Evolutionary conservation across 2,888 invertebrate genomes (phyloP).

Genomic region (Tribolium freemani): DNA sequence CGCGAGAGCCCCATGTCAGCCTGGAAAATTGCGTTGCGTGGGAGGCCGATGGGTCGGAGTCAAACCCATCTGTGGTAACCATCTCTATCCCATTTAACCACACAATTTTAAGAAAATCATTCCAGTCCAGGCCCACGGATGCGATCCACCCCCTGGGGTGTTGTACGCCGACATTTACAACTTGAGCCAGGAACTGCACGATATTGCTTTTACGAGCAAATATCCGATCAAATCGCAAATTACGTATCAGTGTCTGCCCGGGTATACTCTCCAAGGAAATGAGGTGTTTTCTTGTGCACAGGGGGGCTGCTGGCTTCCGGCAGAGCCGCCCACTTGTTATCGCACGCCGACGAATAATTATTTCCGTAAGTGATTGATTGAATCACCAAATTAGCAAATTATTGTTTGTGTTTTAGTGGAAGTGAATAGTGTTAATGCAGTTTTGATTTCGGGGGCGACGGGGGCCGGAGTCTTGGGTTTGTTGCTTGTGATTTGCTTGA

Average conservation of each 20-base stretch:
- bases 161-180: conserved; percentile 60
- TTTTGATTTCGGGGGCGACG: conserved; percentile 64
- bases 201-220: conserved; percentile 51
- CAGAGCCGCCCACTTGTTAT: conserved; percentile 59
- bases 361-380: conserved; percentile 51
- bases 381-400: too few relatives aligned
- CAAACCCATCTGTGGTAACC: conserved; percentile 64
- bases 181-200: conserved; percentile 50
- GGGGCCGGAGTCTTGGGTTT: conserved; percentile 65
- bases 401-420: conserved; percentile 52
- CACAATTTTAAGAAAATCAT: conserved; percentile 13
- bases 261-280: conserved; percentile 64
- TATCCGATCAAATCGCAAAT: conserved; percentile 63
- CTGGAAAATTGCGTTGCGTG: conserved; percentile 61
- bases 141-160: conserved; percentile 63
- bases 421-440: conserved; percentile 56
- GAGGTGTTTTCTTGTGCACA: conserved; percentile 62
- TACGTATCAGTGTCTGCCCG: conserved; percentile 66
- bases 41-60: conserved; percentile 65
- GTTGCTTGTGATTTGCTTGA: conserved; percentile 63
- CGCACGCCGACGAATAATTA: conserved; percentile 52
- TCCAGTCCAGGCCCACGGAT: conserved; percentile 62
- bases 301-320: conserved; percentile 66
- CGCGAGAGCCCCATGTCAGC: conserved; percentile 60
- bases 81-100: not conserved